These are phyloP conservation scores for Agrypnia vestita DNA, from an alignment of 1,140 invertebrate species.

Conservation along the genomic window DNA sequence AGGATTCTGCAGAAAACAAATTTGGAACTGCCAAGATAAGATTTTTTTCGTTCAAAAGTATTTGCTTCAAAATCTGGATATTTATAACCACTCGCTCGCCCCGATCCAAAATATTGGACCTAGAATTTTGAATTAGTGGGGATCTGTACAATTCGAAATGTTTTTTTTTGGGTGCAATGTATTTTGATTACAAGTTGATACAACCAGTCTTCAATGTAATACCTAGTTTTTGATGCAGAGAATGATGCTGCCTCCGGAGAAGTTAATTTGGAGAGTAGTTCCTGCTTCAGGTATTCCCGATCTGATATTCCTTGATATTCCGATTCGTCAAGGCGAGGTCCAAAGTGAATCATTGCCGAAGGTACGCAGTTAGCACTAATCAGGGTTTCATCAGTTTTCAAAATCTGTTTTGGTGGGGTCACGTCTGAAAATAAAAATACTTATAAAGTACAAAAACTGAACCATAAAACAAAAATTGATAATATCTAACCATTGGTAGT, in stretches of 20 bases:
- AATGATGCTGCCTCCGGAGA: constrained; percentile 50
- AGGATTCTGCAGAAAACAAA: too few relatives aligned
- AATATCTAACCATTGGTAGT: too few relatives aligned
- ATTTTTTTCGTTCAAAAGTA: too few relatives aligned
- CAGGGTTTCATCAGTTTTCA: constrained; percentile 66
- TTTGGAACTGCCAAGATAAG: too few relatives aligned
- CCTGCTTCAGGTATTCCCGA: constrained; percentile 49
- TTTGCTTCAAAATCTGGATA: neutral
- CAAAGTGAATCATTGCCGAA: constrained; percentile 72
- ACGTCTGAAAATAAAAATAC: constrained; percentile 68
- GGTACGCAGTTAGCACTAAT: constrained; percentile 73
- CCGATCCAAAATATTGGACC: too few relatives aligned
- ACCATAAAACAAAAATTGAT: too few relatives aligned
- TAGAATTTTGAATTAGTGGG: too few relatives aligned
- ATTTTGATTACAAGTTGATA: too few relatives aligned
- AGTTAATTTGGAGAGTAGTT: constrained; percentile 51
- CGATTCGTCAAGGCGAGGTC: constrained; percentile 24
- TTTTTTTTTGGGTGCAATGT: too few relatives aligned
- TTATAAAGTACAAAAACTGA: too few relatives aligned
- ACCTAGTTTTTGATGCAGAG: constrained; percentile 55
- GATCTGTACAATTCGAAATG: too few relatives aligned
- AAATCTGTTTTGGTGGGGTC: constrained; percentile 74
- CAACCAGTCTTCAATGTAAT: constrained; percentile 20
- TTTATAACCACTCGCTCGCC: too few relatives aligned
- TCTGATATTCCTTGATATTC: neutral